Base-by-base conservation (phyloP, 1,140 invertebrate genomes). In the Macrobrachium rosenbergii region DNA sequence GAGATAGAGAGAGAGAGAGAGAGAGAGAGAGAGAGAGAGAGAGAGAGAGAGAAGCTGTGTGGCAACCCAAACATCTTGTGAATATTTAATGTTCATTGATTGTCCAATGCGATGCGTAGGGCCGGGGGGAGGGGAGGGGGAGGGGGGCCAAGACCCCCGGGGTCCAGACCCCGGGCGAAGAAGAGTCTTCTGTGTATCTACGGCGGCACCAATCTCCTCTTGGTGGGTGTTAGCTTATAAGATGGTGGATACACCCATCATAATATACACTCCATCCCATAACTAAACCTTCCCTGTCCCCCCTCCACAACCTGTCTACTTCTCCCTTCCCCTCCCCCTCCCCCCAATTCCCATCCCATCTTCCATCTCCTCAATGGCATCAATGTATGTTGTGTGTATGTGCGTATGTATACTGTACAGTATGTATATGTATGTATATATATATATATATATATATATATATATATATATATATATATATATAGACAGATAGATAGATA, bases 51-150 rank as follows among this genome's bases (percentile, higher is more conserved):
- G 64, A 80, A 58, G 64, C 37, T 45, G 81, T 75, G 82, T 75
- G 69, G 58, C 67, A 83, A 73, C 82, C 82, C 82, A 83, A 83
- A 83, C 82, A 83, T 83, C 52, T 75, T 14, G 82, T 83, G 37
- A 83, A 83, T 83, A 83, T 83, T 83, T 83, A 83, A 83, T 83
- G 82, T 75, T 83, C 82, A 83, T 83, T 83, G 82, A 83, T 83
- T 83, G 82, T 83, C 69, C 82, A 83, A 83, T 83, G 75, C 43
- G 67, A 62, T 83, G 82, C 73, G 75, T 67, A 72, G 82, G 45
- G 58, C 37, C 17, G 28, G 37, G 10, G 3, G 73, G 0, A 45
- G n/a, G 37, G 45, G 43, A 19, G 45, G 17, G 43, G 58, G 75
- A 58, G 45, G 17, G 58, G 75, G 63, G 16, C 3, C 5, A n/a